A percentile compares a stretch with the other conserved stretches of the same genome.
These are phyloP conservation scores for Alfaro cultratus DNA, from an alignment of 2,797 vertebrate species.

Conservation along the genomic window DNA sequence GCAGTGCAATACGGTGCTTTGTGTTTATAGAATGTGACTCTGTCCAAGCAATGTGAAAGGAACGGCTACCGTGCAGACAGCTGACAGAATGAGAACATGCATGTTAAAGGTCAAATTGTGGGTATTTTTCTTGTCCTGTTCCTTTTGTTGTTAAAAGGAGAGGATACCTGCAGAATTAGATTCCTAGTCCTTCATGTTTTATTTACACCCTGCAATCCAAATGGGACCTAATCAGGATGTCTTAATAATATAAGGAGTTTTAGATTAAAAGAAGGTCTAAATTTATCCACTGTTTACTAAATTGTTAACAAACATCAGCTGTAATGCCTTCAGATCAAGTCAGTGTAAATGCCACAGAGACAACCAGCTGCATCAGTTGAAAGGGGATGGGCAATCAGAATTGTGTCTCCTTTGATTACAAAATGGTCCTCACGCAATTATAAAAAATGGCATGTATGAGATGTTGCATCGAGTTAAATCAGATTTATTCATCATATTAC, in stretches of 20 bases:
- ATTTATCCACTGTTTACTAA: constrained; percentile 38
- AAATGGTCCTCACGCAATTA: constrained; percentile 28
- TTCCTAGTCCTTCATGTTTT: background rate
- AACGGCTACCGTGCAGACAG: constrained; percentile 12
- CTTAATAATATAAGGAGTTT: constrained; percentile 22
- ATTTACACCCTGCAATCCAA: background rate
- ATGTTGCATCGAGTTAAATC: constrained; percentile 47
- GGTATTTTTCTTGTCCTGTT: constrained; percentile 2
- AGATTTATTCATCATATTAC: constrained; percentile 23
- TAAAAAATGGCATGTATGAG: constrained; percentile 25
- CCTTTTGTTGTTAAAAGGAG: constrained; percentile 12
- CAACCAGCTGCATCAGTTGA: constrained; percentile 15
- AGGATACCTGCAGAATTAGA: constrained; percentile 11
- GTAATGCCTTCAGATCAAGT: constrained; percentile 35
- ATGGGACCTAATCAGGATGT: constrained; percentile 3
- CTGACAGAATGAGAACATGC: constrained; percentile 52
- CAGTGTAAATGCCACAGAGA: constrained; percentile 27
- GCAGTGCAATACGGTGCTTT: background rate
- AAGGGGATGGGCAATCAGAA: constrained; percentile 26
- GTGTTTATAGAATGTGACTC: constrained; percentile 16
- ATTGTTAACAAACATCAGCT: constrained; percentile 26
- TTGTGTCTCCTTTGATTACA: constrained; percentile 40
- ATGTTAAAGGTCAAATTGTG: constrained; percentile 54
- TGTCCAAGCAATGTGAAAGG: constrained; percentile 13
- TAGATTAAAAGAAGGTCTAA: background rate